Evolutionary conservation across 2,797 vertebrate genomes (phyloP).

Genomic region (Morelia viridis): DNA sequence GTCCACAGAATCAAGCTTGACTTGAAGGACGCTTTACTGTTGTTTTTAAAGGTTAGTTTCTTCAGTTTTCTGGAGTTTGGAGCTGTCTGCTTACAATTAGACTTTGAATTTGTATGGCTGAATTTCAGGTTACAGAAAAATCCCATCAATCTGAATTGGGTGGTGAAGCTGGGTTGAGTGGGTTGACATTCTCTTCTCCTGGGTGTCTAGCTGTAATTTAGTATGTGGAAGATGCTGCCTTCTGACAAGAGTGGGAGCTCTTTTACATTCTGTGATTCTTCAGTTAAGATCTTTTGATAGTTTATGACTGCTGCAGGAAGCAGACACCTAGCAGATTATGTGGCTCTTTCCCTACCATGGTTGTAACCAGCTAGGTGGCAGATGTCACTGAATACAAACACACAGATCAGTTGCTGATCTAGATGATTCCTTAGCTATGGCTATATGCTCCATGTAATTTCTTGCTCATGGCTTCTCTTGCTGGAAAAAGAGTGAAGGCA

Average conservation of each 20-base stretch:
- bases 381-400: not conserved
- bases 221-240: too few species aligned
- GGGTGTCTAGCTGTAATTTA: not conserved
- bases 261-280: not conserved
- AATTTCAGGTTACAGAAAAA: not conserved
- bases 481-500: not conserved
- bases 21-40: not conserved
- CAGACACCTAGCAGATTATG: not conserved
- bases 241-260: not conserved
- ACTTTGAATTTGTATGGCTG: not conserved
- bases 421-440: not conserved
- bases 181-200: not conserved
- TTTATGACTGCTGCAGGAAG: not conserved
- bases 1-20: not conserved
- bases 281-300: not conserved
- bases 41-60: not conserved
- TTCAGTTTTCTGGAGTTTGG: not conserved
- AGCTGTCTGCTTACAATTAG: not conserved
- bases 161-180: not conserved
- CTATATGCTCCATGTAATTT: not conserved
- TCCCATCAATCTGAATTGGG: not conserved
- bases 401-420: not conserved
- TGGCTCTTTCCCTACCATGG: not conserved
- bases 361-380: not conserved
- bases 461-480: not conserved